phyloP scores from a whole-genome alignment of 2,113 vertebrate genomes.

The Castor canadensis region DNA sequence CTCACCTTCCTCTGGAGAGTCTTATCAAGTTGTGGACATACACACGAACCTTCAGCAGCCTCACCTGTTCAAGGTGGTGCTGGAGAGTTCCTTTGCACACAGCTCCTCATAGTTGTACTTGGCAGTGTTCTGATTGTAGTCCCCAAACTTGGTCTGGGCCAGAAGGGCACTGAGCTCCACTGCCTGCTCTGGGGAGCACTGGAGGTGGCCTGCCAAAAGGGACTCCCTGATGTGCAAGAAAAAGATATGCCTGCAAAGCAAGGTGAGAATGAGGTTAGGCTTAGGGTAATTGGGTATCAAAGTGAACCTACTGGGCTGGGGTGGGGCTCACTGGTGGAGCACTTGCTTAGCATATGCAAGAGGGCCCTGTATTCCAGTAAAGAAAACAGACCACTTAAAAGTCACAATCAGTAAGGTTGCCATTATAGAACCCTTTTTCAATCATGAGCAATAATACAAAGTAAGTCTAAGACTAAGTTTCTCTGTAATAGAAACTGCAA shows the following conservation, averaged over 20 bases:
- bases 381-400: neutral
- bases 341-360: neutral
- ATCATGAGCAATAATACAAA: neutral
- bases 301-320: neutral
- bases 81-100: constrained; percentile 91
- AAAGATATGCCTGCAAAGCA: constrained; percentile 91
- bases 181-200: constrained; percentile 92
- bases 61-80: constrained; percentile 85
- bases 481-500: neutral
- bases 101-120: constrained; percentile 94
- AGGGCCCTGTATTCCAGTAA: neutral
- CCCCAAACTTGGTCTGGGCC: constrained; percentile 96
- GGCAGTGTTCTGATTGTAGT: constrained; percentile 98
- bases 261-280: neutral
- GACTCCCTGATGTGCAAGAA: constrained; percentile 97
- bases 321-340: neutral
- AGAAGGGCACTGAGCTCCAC: constrained; percentile 94
- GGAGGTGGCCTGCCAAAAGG: constrained; percentile 93
- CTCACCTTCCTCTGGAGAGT: neutral
- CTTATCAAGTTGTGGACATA: rapidly evolving
- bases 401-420: neutral
- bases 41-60: neutral
- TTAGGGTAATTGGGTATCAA: neutral
- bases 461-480: neutral
- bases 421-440: neutral